Base-by-base conservation (phyloP, 2,888 invertebrate genomes). In the Epinotia demarniana region DNA sequence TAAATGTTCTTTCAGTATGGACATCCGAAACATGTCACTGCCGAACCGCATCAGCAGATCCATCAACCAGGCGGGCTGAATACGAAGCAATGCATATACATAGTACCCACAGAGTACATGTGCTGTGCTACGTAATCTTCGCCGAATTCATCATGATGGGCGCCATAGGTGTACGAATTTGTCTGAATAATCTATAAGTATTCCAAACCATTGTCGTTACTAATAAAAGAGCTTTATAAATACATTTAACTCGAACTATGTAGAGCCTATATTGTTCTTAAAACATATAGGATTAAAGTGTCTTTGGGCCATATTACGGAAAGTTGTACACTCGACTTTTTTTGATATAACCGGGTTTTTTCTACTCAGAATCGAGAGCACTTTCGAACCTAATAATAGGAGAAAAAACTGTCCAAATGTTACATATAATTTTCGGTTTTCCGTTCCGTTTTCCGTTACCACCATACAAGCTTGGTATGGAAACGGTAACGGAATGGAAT, bases 31-130 rank as follows among this genome's bases (percentile, higher is more conserved):
- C 76, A 96, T 97, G 96, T 96, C 96, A 49, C 93, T 95, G 63
- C 96, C 97, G 6, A 97, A 97, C 85, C 95, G 94, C 82, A 96
- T 96, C 81, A 96, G 95, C 82, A 90, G 95, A 69, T 94, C 90
- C 4, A 86, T 89, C 23, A 93, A 90, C 78, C 90, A 90, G 79
- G 86, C 90, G 39, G 92, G 92, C 75, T 92, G 81, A 85, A 69
- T 23, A n/a, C 43, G 1, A 12, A 27, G 1, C 9, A 23, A n/a
- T 69, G 46, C 60, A 27, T 46, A 27, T n/a, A 58, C 69, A 49
- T 49, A 16, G 49, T 58, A n/a, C 9, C 16, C 13, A 0, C 16
- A 9, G 8, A 46, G 58, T 18, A n/a, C 58, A 18, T 46, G 58
- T 58, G 43, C 68, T 60, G 58, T 57, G 33, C 33, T 67, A 18